A percentile compares a stretch with the other conserved stretches of the same genome.
Conservation (phyloP, 2,797 vertebrate genomes). For the Garrulus glandarius region DNA sequence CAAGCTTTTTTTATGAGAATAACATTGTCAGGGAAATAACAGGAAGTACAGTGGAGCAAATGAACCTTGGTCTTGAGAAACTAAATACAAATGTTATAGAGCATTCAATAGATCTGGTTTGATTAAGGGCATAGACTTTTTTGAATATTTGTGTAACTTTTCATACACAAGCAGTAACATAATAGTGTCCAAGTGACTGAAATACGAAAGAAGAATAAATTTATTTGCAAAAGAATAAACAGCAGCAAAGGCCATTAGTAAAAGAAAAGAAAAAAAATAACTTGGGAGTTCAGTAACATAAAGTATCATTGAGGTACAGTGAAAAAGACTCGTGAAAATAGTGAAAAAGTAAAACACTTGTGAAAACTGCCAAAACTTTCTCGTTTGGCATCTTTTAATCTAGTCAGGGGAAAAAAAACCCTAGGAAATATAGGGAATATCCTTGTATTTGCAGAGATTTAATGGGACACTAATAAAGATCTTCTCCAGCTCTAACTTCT, state of each 20-base stretch:
- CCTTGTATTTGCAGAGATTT: neutral
- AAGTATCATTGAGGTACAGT: neutral
- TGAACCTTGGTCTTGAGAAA: neutral
- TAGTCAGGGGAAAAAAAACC: neutral
- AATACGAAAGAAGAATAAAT: neutral
- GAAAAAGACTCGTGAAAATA: neutral
- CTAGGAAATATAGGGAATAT: neutral
- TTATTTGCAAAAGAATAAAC: neutral
- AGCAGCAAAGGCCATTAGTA: neutral
- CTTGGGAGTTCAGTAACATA: neutral
- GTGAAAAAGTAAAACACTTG: neutral
- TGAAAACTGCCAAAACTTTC: neutral
- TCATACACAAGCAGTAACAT: neutral
- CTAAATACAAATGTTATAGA: neutral
- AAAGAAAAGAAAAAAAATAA: neutral
- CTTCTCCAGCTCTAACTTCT: neutral
- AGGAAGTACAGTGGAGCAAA: neutral
- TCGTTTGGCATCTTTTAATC: neutral
- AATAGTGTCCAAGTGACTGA: neutral
- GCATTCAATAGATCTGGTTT: neutral
- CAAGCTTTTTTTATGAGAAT: neutral
- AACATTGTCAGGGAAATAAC: neutral
- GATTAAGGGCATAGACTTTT: neutral
- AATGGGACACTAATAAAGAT: neutral
- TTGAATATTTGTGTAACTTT: neutral